Evolutionary conservation across 1,140 invertebrate species (phyloP), one percentile per base, ranked within the genome.

Genomic region (Pachypeltis micranthus): DNA sequence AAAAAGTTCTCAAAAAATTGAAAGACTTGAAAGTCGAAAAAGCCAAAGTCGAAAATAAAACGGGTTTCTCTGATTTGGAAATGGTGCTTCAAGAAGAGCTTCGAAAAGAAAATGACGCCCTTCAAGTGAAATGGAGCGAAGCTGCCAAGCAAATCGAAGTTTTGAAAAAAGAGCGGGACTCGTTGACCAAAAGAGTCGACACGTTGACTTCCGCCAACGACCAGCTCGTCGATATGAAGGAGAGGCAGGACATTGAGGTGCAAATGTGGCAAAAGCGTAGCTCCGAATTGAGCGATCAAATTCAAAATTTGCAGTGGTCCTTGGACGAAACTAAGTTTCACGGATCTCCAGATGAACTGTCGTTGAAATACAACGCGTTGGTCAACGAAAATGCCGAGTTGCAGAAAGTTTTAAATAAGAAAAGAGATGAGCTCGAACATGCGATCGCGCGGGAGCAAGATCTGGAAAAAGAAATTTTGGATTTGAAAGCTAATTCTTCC

Each of bases 131-230:
- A 66, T 69, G 87, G 34, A 76, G 75, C 28, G 83, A 87, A 67
- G 69, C 79, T 1, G 75, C 71, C 56, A 73, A 75, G 44, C 81
- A 83, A 51, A 68, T 80, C 10, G 80, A 79, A 26, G 82, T 81
- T 71, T 76, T 82, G 27, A 77, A 79, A 59, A 66, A 70, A 0
- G 87, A 90, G 63, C 87, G 84, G 69, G 82, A 84, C 63, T 76
- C 76, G 66, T 69, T 88, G 3, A 65, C 78, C 19, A 88, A 90
- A 68, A 80, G 81, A 72, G 79, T 90, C 59, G 88, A 90, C 65
- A 79, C 87, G 3, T 72, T 93, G 10, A 82, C 82, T 1, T 78
- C 82, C 21, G 86, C 86, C n/a, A 90, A 91, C 71, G 86, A 90
- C 34, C 79, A 82, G 56, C 80, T 89, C 67, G 72, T 83, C 1